These are phyloP conservation scores for Philereme transversata DNA, from an alignment of 2,888 invertebrate genomes.

Conservation along the genomic window DNA sequence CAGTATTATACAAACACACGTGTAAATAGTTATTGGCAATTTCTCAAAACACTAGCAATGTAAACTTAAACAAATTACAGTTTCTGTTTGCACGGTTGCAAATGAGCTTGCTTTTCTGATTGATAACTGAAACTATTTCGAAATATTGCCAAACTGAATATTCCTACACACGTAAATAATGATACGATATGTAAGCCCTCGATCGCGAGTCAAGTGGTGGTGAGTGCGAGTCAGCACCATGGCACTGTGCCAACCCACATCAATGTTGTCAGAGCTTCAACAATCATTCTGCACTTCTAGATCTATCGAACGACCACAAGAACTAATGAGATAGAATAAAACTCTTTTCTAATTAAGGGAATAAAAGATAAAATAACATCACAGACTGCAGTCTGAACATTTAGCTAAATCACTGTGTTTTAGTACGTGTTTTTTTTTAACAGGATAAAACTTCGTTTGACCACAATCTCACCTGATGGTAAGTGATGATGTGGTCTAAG, in stretches of 20 bases:
- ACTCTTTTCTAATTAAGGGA: too few species aligned
- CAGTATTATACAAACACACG: neutral
- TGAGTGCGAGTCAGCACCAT: slow-evolving; percentile 52
- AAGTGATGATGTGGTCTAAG: too few species aligned
- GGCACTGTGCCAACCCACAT: slow-evolving; percentile 62
- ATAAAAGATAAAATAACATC: too few species aligned
- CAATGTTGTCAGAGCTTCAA: slow-evolving; percentile 37
- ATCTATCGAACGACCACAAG: slow-evolving; percentile 12
- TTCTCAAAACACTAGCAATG: slow-evolving; percentile 4
- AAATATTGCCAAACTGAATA: neutral
- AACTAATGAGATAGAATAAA: slow-evolving; percentile 3
- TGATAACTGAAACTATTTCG: slow-evolving; percentile 4
- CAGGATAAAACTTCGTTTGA: too few species aligned
- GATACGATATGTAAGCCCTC: slow-evolving; percentile 26
- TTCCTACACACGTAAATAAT: too few species aligned
- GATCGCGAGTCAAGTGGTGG: slow-evolving; percentile 45
- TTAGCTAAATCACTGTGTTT: too few species aligned
- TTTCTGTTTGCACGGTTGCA: neutral
- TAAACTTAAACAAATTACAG: neutral
- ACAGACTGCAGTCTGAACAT: too few species aligned
- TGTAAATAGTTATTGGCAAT: slow-evolving; percentile 7
- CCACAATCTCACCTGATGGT: too few species aligned
- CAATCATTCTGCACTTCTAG: slow-evolving; percentile 19
- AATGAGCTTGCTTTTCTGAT: neutral
- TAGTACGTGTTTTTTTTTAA: too few species aligned